Conservation (phyloP, 2,888 invertebrate genomes). For the Eupithecia centaureata region DNA sequence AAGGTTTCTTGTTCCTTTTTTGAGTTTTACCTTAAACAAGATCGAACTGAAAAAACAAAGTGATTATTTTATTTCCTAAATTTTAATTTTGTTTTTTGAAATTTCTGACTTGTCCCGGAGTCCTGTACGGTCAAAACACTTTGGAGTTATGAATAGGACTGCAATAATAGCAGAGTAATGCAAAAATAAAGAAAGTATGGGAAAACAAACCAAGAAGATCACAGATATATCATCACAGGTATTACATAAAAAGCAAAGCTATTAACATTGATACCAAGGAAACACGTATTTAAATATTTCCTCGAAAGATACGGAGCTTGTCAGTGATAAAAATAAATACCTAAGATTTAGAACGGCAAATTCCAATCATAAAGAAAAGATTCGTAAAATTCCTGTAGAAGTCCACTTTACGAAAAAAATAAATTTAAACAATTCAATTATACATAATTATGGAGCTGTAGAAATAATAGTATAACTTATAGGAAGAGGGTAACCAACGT, state of each 20-base stretch:
- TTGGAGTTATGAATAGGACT: no score
- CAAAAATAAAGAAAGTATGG: conserved; percentile 40
- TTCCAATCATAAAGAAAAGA: not conserved
- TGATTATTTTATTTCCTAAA: no score
- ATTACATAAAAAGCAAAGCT: conserved; percentile 19
- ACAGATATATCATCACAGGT: conserved; percentile 48
- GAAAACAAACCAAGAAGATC: conserved; percentile 50
- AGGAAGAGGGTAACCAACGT: not conserved
- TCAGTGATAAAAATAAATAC: conserved; percentile 9
- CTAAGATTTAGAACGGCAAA: conserved; percentile 2
- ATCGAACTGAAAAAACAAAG: no score
- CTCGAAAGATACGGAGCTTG: conserved; percentile 36
- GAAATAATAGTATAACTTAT: not conserved
- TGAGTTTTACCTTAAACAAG: no score
- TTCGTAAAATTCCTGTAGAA: not conserved
- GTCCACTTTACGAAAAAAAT: not conserved
- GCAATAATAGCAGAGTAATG: no score
- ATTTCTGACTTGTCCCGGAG: no score
- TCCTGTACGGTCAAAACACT: no score
- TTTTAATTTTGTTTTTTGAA: no score
- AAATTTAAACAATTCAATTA: not conserved
- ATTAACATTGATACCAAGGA: conserved; percentile 41
- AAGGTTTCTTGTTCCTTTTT: no score
- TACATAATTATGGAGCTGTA: not conserved
- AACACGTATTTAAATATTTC: conserved; percentile 47